Conservation (phyloP, 1,140 invertebrate species). For the Stegodyphus dumicola region DNA sequence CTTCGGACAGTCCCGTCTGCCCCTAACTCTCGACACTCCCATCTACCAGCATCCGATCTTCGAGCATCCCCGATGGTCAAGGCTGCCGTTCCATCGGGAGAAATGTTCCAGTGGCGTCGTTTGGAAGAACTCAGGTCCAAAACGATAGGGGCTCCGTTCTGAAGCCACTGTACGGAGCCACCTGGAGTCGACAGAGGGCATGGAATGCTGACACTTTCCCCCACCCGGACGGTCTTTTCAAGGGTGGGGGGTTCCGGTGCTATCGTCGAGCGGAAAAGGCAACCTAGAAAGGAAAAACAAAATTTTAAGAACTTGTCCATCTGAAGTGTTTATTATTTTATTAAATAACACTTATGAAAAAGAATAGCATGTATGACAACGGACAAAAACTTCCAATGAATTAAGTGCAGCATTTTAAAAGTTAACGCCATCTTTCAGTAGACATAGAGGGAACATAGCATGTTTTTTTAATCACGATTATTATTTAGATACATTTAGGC, state of each 20-base stretch:
- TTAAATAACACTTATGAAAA: neutral
- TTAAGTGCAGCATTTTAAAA: neutral
- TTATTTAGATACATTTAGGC: too few species aligned
- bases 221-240: conserved; percentile 51
- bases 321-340: neutral
- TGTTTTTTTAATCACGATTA: too few species aligned
- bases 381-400: neutral
- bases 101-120: conserved; percentile 64
- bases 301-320: neutral
- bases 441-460: neutral
- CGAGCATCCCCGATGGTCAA: conserved; percentile 62
- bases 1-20: conserved; percentile 60
- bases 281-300: neutral
- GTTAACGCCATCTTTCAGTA: neutral
- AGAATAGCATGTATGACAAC: neutral
- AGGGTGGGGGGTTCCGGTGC: neutral
- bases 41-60: conserved; percentile 62
- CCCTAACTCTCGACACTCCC: conserved; percentile 64
- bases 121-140: conserved; percentile 60
- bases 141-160: conserved; percentile 62
- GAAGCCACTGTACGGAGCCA: conserved; percentile 64
- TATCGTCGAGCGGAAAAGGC: neutral
- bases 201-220: conserved; percentile 63
- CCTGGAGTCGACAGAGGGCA: conserved; percentile 64
- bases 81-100: conserved; percentile 62